Conservation (phyloP, 2,888 invertebrate genomes). For the Dryobotodes eremita region DNA sequence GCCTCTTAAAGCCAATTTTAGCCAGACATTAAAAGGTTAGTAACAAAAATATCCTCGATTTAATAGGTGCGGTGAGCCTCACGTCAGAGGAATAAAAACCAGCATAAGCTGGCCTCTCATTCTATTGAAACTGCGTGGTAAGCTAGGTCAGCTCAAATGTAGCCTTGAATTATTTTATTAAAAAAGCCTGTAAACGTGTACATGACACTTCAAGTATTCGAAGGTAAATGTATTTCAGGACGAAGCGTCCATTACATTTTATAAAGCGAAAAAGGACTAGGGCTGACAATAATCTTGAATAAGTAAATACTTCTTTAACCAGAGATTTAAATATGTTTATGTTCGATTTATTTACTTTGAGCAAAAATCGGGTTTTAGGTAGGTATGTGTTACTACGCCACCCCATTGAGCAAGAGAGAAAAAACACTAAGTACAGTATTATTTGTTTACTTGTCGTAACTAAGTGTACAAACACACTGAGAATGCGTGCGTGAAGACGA, state of each 20-base stretch:
- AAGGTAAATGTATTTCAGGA: constrained; percentile 23
- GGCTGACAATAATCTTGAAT: constrained; percentile 5
- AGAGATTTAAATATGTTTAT: background rate
- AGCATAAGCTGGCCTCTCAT: too few relatives aligned
- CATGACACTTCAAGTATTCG: constrained; percentile 9
- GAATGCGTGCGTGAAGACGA: too few relatives aligned
- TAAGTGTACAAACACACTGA: too few relatives aligned
- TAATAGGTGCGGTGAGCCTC: background rate
- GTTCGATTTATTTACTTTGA: background rate
- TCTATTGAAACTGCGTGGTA: background rate
- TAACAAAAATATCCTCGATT: background rate
- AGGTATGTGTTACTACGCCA: too few relatives aligned
- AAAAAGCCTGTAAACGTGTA: background rate
- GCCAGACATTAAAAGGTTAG: background rate
- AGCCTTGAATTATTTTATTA: constrained; percentile 3
- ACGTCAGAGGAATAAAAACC: background rate
- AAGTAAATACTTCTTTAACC: constrained; percentile 4
- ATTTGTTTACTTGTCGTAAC: too few relatives aligned
- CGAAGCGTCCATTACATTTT: constrained; percentile 25
- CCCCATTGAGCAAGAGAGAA: too few relatives aligned
- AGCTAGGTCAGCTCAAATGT: too few relatives aligned
- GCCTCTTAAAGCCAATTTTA: background rate
- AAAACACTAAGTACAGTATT: too few relatives aligned
- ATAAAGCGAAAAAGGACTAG: background rate
- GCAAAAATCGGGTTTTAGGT: background rate